Percentiles rank a stretch among this genome's conserved stretches.
Evolutionary conservation across 2,797 vertebrate species (phyloP).

Genomic region (Esox masquinongy): DNA sequence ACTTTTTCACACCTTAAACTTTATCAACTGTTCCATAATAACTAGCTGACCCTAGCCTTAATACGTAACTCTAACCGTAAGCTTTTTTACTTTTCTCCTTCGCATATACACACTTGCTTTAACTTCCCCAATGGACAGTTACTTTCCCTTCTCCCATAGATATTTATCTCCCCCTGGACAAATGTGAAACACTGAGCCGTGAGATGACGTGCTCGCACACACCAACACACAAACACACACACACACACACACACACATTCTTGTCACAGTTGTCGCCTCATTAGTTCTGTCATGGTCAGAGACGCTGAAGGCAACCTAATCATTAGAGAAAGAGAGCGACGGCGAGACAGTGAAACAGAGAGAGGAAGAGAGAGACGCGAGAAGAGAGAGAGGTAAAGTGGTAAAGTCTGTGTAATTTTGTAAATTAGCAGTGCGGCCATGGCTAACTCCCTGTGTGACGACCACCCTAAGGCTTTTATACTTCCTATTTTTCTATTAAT

Average conservation of each 20-base stretch:
- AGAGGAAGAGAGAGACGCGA: not conserved
- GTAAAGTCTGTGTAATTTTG: constrained; percentile 9
- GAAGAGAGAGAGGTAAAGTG: not conserved
- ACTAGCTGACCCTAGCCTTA: no score
- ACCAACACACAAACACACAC: not conserved
- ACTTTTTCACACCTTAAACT: no score
- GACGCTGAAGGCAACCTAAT: constrained; percentile 51
- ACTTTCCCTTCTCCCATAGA: no score
- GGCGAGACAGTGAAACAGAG: not conserved
- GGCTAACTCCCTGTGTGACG: constrained; percentile 11
- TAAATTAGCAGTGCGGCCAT: not conserved
- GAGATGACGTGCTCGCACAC: not conserved
- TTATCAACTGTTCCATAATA: no score
- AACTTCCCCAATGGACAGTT: no score
- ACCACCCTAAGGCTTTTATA: not conserved
- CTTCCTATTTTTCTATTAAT: constrained; percentile 1
- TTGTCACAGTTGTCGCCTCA: constrained; percentile 38
- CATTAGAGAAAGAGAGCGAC: constrained; percentile 22
- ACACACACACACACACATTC: constrained; percentile 26
- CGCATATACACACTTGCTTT: no score
- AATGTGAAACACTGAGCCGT: not conserved
- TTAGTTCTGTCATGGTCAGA: constrained; percentile 44
- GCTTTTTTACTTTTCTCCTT: no score
- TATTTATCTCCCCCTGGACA: no score
- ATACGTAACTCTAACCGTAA: no score